These are phyloP conservation scores for Mythimna loreyi DNA, from an alignment of 2,888 invertebrate genomes.

Conservation along the genomic window DNA sequence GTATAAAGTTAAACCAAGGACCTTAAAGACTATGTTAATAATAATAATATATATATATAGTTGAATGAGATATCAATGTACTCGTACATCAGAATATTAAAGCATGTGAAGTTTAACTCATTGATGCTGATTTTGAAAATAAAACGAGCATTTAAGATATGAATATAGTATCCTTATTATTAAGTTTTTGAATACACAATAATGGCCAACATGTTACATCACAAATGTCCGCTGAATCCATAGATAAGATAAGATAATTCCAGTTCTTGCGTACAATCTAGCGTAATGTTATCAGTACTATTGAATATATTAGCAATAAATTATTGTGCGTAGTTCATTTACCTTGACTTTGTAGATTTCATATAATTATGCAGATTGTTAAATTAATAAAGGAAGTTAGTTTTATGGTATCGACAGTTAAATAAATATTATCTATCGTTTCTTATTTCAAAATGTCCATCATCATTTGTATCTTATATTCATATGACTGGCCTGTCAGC, in stretches of 20 bases:
- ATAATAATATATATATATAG: too few relatives aligned
- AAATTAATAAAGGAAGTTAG: slow-evolving; percentile 3
- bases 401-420: neutral
- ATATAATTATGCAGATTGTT: slow-evolving; percentile 26
- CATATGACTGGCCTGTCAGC: too few relatives aligned
- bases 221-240: slow-evolving; percentile 4
- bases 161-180: neutral
- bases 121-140: neutral
- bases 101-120: too few relatives aligned
- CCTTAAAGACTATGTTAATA: neutral
- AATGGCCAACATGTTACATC: neutral
- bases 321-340: neutral
- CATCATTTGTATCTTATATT: neutral
- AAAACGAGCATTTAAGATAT: neutral
- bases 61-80: too few relatives aligned
- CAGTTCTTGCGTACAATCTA: slow-evolving; percentile 8
- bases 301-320: slow-evolving; percentile 28
- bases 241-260: slow-evolving; percentile 36
- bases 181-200: neutral
- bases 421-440: too few relatives aligned
- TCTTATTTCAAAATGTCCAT: too few relatives aligned
- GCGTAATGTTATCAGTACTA: slow-evolving; percentile 20
- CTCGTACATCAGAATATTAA: neutral
- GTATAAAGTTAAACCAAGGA: too few relatives aligned
- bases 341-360: slow-evolving; percentile 10